Conservation (phyloP, 1,140 invertebrate species). For the Sweltsa coloradensis region DNA sequence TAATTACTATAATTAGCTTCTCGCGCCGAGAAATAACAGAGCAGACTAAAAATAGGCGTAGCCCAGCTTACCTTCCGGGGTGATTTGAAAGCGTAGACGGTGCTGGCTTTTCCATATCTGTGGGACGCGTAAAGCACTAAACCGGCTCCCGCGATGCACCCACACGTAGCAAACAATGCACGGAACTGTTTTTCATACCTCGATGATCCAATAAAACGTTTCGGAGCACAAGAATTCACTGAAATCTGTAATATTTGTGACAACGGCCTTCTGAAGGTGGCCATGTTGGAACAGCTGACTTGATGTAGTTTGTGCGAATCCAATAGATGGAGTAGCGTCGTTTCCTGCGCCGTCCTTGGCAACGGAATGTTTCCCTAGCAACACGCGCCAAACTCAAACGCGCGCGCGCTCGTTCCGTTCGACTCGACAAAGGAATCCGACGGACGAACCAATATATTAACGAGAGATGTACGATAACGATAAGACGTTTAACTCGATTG, state of each 20-base stretch:
- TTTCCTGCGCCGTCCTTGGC: too few species aligned
- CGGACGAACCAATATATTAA: too few species aligned
- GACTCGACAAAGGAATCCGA: too few species aligned
- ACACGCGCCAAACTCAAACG: too few species aligned
- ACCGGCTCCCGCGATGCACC: constrained; percentile 2
- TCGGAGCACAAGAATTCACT: not conserved
- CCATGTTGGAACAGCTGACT: constrained; percentile 1
- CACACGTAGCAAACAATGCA: constrained; percentile 1
- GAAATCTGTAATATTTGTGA: not conserved
- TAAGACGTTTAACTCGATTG: too few species aligned
- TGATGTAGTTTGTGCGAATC: too few species aligned
- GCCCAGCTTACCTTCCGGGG: constrained; percentile 1
- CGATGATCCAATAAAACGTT: not conserved
- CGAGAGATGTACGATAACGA: too few species aligned
- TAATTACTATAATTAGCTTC: too few species aligned
- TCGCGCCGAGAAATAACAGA: not conserved
- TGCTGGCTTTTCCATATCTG: not conserved
- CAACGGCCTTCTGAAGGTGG: not conserved
- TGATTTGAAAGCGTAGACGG: constrained; percentile 7
- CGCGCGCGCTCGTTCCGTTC: too few species aligned
- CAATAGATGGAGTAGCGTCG: too few species aligned
- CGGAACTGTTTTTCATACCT: not conserved
- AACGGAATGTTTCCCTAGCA: too few species aligned
- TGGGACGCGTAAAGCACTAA: not conserved
- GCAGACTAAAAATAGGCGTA: too few species aligned